Conservation (phyloP, 2,797 vertebrate species). For the Glossophaga mutica region DNA sequence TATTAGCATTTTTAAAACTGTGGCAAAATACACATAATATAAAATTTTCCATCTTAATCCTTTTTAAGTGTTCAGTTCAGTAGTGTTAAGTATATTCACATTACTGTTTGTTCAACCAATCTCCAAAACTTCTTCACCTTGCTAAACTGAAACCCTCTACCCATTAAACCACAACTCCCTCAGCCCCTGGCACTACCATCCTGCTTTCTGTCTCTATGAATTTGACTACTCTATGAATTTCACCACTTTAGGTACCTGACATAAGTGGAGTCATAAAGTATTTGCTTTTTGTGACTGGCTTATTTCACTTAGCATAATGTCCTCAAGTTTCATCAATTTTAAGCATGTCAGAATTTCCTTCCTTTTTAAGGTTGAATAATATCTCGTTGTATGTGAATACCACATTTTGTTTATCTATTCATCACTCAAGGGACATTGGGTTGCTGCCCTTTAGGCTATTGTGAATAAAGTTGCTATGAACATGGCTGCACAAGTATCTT, state of each 20-base stretch:
- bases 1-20: background rate
- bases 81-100: background rate
- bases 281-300: background rate
- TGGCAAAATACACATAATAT: background rate
- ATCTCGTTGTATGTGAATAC: background rate
- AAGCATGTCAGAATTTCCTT: background rate
- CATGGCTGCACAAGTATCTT: background rate
- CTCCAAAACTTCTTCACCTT: background rate
- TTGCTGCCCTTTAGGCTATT: background rate
- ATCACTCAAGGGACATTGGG: background rate
- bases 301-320: background rate
- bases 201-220: background rate
- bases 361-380: background rate
- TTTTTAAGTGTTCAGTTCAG: background rate
- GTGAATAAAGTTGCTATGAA: background rate
- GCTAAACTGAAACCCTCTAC: background rate
- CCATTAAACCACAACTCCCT: background rate
- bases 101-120: background rate
- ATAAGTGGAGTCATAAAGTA: background rate
- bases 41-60: background rate
- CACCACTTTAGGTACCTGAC: background rate
- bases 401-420: background rate
- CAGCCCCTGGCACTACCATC: background rate
- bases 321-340: background rate
- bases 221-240: background rate